phyloP scores from a whole-genome alignment of 2,888 invertebrate species.

The Drosophila tanythrix region DNA sequence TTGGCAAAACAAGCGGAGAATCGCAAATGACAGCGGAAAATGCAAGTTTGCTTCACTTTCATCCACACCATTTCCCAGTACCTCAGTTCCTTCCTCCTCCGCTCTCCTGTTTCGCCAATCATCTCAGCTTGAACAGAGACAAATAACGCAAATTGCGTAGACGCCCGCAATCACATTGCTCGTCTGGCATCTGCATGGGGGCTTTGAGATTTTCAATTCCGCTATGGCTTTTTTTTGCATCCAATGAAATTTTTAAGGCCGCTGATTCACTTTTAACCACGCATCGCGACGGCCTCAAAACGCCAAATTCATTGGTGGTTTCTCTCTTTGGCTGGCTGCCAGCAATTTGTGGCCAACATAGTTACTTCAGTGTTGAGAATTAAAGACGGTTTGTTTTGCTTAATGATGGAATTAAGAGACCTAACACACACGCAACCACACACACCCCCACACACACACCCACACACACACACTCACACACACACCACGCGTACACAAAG shows the following conservation, averaged over 20 bases:
- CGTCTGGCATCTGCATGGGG: slow-evolving; percentile 5
- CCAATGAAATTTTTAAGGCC: slow-evolving; percentile 43
- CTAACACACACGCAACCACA: slow-evolving; percentile 4
- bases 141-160: slow-evolving; percentile 68
- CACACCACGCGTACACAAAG: background rate
- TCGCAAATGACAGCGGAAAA: slow-evolving; percentile 70
- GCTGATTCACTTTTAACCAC: slow-evolving; percentile 44
- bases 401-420: slow-evolving; percentile 44
- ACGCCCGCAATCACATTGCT: slow-evolving; percentile 53
- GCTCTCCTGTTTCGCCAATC: background rate
- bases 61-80: background rate
- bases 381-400: slow-evolving; percentile 46
- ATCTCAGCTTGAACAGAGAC: slow-evolving; percentile 13
- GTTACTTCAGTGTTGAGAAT: slow-evolving; percentile 32
- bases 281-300: slow-evolving; percentile 35
- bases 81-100: background rate
- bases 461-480: slow-evolving; percentile 5
- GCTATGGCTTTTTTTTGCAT: slow-evolving; percentile 39
- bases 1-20: slow-evolving; percentile 81
- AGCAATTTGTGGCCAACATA: slow-evolving; percentile 23
- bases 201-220: slow-evolving; percentile 56
- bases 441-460: too few relatives aligned
- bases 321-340: slow-evolving; percentile 25
- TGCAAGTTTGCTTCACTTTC: slow-evolving; percentile 43
- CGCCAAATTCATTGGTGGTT: slow-evolving; percentile 16